These are phyloP conservation scores for Gymnobelideus leadbeateri DNA, from an alignment of 2,113 vertebrate genomes.

Conservation along the genomic window DNA sequence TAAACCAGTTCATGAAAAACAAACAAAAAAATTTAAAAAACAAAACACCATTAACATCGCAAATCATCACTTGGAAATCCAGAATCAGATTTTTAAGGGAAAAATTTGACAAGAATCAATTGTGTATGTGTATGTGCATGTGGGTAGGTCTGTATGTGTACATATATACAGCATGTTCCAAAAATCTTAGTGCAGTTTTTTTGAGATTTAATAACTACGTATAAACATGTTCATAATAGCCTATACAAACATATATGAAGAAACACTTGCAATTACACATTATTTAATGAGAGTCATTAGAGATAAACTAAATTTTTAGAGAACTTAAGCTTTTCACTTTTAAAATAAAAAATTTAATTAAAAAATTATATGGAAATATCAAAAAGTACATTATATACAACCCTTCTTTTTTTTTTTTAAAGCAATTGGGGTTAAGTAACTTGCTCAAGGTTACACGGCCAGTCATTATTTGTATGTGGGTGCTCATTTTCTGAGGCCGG, in stretches of 20 bases:
- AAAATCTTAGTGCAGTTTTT: not conserved
- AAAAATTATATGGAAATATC: not conserved
- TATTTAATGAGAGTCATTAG: not conserved
- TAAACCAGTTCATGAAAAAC: constrained; percentile 10
- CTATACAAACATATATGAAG: not conserved
- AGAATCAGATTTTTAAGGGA: constrained; percentile 64
- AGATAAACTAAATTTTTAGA: not conserved
- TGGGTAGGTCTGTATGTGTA: not conserved
- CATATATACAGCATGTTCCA: not conserved
- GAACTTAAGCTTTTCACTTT: not conserved
- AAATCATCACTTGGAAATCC: not conserved
- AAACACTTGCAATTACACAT: not conserved
- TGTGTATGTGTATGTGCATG: not conserved
- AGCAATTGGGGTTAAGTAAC: too few relatives aligned
- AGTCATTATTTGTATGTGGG: too few relatives aligned
- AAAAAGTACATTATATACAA: not conserved
- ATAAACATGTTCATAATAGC: not conserved
- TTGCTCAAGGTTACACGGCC: too few relatives aligned
- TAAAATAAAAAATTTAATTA: not conserved
- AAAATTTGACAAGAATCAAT: not conserved
- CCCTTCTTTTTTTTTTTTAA: not conserved
- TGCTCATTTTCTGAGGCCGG: too few relatives aligned
- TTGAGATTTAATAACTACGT: not conserved
- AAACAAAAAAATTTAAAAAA: not conserved
- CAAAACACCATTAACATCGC: not conserved